Percentiles rank a stretch among this genome's conserved stretches.
Evolutionary conservation across 2,113 vertebrate species (phyloP).

Genomic region (Tiliqua scincoides): DNA sequence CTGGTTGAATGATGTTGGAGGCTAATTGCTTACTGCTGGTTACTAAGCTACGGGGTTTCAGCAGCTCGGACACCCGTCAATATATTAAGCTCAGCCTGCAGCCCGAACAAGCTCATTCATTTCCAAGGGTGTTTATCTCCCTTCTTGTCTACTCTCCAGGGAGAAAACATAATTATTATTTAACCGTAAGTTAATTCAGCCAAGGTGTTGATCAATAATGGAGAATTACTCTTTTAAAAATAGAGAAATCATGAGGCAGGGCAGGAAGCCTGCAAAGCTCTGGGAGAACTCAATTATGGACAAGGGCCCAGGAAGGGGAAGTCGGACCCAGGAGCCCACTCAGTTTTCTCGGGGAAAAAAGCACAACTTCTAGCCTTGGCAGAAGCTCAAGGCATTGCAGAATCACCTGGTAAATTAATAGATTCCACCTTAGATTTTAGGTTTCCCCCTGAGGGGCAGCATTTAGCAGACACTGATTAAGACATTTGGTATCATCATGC

Average conservation of each 20-base stretch:
- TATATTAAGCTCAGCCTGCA: constrained; percentile 54
- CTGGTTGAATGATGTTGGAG: constrained; percentile 44
- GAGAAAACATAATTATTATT: constrained; percentile 73
- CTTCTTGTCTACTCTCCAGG: constrained; percentile 57
- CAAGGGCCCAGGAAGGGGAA: neutral
- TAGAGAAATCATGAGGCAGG: neutral
- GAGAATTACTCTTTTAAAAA: constrained; percentile 51
- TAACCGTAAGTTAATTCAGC: constrained; percentile 73
- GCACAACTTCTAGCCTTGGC: neutral
- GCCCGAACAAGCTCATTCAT: constrained; percentile 56
- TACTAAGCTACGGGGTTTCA: constrained; percentile 44
- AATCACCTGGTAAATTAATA: no score
- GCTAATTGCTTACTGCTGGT: constrained; percentile 65
- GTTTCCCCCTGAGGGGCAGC: no score
- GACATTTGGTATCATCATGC: neutral
- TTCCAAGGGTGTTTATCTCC: constrained; percentile 66
- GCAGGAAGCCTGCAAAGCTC: neutral
- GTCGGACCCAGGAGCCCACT: neutral
- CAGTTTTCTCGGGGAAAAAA: no score
- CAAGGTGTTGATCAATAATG: constrained; percentile 66
- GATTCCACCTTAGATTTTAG: neutral
- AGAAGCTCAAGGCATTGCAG: neutral
- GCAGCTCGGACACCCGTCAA: constrained; percentile 42
- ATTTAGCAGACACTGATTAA: no score
- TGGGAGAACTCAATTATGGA: neutral